phyloP scores from a whole-genome alignment of 2,113 vertebrate species.

The Cochlearius cochlearius region DNA sequence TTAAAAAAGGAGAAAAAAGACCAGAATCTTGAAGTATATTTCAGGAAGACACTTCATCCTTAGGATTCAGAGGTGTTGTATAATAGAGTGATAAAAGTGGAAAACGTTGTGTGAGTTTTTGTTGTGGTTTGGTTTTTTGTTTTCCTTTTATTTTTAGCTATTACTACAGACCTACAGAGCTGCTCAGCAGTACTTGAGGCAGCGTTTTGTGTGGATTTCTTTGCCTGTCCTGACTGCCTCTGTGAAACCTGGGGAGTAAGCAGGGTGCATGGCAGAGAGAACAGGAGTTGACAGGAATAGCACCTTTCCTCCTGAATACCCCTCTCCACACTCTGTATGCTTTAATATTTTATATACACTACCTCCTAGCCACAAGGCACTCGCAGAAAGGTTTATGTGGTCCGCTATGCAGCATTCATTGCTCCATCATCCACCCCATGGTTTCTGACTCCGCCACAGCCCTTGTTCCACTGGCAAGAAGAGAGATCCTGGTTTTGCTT shows the following conservation, averaged over 20 bases:
- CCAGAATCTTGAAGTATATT: not conserved
- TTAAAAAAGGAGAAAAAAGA: not conserved
- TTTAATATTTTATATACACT: not conserved
- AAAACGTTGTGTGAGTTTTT: not conserved
- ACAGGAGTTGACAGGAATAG: not conserved
- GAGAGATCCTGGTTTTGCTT: not conserved
- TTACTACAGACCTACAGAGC: not conserved
- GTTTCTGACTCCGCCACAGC: not conserved
- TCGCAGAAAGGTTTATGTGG: not conserved
- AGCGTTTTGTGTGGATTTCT: not conserved
- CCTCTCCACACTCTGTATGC: not conserved
- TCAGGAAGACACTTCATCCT: not conserved
- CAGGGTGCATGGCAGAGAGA: not conserved
- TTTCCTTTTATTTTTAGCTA: not conserved
- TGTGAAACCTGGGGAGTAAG: not conserved
- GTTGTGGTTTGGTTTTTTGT: not conserved
- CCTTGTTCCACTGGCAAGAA: accelerated
- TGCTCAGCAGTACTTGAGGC: not conserved
- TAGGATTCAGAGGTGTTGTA: not conserved
- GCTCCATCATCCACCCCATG: not conserved
- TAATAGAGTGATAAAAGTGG: not conserved
- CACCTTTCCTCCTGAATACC: not conserved
- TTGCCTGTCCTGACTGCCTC: not conserved
- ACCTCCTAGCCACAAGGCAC: not conserved
- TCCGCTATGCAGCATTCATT: not conserved